These are phyloP conservation scores for Drosophila incognita DNA, from an alignment of 2,888 invertebrate species.

Conservation along the genomic window DNA sequence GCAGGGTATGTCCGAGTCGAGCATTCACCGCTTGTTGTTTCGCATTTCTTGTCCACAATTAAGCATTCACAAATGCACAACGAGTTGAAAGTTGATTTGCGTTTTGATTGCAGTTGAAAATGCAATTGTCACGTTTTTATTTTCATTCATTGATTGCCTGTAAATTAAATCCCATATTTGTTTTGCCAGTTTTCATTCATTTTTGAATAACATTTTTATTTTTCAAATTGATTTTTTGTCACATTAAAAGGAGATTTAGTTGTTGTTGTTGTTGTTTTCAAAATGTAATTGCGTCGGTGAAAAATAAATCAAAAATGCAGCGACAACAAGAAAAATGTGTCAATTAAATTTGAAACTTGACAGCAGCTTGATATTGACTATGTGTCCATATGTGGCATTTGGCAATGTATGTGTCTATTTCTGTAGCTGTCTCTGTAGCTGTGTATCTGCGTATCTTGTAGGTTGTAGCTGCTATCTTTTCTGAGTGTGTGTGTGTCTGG, in stretches of 20 bases:
- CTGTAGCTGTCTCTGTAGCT: conserved; percentile 1
- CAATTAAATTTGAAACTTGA: conserved; percentile 80
- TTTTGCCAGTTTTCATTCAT: background rate
- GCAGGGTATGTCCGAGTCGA: conserved; percentile 1
- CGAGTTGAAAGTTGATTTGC: conserved; percentile 55
- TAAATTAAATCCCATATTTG: conserved; percentile 6
- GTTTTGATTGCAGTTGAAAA: conserved; percentile 33
- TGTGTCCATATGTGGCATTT: conserved; percentile 13
- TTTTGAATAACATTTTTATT: background rate
- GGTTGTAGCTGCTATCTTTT: conserved; percentile 32
- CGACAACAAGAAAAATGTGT: conserved; percentile 71
- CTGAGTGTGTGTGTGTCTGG: background rate
- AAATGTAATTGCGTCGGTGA: conserved; percentile 38
- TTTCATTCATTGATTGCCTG: conserved; percentile 14
- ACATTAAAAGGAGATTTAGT: conserved; percentile 22
- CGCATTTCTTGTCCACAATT: conserved; percentile 42
- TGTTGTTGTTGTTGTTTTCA: conserved; percentile 23
- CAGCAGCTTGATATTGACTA: conserved; percentile 52
- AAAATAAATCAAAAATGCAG: conserved; percentile 28
- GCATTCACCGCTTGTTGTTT: background rate
- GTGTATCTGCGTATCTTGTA: conserved; percentile 28
- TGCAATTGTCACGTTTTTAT: conserved; percentile 47
- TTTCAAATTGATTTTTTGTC: background rate
- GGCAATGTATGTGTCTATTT: conserved; percentile 13
- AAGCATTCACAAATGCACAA: conserved; percentile 61